Evolutionary conservation across 2,113 vertebrate species (phyloP), one percentile per base, ranked within the genome.

Genomic region (Oryzias woworae): DNA sequence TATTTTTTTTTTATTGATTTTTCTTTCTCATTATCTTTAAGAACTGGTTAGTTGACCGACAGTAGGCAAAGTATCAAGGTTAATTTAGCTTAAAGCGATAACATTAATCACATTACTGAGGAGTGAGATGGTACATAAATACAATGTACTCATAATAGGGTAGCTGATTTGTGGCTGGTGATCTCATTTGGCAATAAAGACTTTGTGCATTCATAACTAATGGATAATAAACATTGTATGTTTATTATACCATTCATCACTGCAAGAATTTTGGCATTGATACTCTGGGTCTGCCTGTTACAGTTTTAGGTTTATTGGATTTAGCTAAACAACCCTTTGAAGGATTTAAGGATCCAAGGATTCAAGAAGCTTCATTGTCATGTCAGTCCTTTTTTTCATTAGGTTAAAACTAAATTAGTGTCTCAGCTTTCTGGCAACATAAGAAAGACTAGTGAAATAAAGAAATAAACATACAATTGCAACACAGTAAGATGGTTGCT

Each of bases 231-330:
- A 59, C 47, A 50, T 22, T 62, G 55, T 64, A 70, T 70, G 62
- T 53, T 71, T 72, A 77, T 82, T n/a, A 45, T 28, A 55, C 23
- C 54, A 80, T 75, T 69, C 14, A 72, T 82, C 73, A 82, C 57
- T 45, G 31, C 62, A 50, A 74, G 58, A 23, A 59, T 15, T 62
- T 18, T 50, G 53, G 64, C 41, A 43, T 24, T 67, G 60, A 64
- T 54, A 62, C 46, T 59, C 26, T 61, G 20, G 43, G 5, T 66
- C 45, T 48, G 54, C 47, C 31, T 58, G 45, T 10, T 14, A 6
- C 4, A 49, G 28, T 59, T 22, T 14, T 24, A 14, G 23, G 7
- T 55, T 61, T 36, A 57, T 63, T 66, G 41, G 18, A 57, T 68
- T 61, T 53, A 18, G 22, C 16, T 53, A 43, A 58, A 7, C 23